Conservation (phyloP, 2,113 vertebrate species). For the Gavia stellata region DNA sequence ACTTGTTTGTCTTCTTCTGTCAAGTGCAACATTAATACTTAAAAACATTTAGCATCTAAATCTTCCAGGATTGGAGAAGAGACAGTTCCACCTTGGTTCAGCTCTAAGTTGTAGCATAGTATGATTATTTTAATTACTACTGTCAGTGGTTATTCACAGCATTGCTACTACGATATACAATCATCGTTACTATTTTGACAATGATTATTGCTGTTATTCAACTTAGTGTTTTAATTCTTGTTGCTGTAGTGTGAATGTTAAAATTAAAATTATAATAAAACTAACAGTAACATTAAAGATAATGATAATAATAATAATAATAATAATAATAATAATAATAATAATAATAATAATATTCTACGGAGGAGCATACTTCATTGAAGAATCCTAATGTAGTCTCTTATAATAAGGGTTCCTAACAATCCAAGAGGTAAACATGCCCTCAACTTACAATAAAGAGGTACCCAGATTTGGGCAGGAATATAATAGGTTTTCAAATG, state of each 20-base stretch:
- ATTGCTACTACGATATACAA: background rate
- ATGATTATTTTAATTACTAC: background rate
- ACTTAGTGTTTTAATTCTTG: background rate
- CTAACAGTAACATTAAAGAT: background rate
- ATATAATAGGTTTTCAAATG: background rate
- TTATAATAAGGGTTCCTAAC: background rate
- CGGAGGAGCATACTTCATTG: background rate
- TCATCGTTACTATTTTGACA: background rate
- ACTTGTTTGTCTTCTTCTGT: background rate
- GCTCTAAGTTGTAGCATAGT: background rate
- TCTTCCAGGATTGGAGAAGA: background rate
- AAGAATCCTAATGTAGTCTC: background rate
- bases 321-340: background rate
- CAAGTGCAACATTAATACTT: background rate
- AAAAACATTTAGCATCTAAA: background rate
- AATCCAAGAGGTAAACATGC: background rate
- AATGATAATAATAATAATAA: background rate
- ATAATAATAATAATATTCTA: background rate
- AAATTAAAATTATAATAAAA: background rate
- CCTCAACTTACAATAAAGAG: background rate
- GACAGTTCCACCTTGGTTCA: background rate
- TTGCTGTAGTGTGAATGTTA: background rate
- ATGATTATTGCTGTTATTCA: background rate
- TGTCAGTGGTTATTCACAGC: background rate
- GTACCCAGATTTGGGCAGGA: background rate